Base-by-base conservation (phyloP, 2,888 invertebrate genomes). In the Cerceris rybyensis region DNA sequence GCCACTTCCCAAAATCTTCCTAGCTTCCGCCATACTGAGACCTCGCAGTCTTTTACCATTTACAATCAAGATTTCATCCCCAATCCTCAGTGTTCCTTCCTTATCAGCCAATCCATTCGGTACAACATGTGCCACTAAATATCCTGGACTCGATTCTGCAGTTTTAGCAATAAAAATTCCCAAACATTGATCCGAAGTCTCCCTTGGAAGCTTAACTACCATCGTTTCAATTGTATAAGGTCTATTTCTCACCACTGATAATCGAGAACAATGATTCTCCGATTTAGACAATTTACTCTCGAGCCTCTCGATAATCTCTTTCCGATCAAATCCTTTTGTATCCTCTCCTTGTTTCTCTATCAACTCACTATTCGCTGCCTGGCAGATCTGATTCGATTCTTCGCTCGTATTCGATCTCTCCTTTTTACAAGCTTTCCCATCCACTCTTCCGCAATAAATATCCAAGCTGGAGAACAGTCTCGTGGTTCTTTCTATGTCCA, bases 151-250 rank as follows among this genome's bases (percentile, higher is more conserved):
- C 4, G 89, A 90, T 58, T 91, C 91, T 14, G 94, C 93, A 80
- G 94, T 94, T 92, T 95, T 95, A 5, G 96, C 95, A 75, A 96
- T 96, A 87, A 95, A 95, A 89, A 96, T 96, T 7, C 96, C 96
- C 58, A 96, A 91, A 90, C 95, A 96, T 88, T 96, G 95, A 49
- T 93, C 92, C 5, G 94, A 93, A 74, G 93, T 93, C 72, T 93
- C 93, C 84, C 94, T 94, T 6, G 93, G 90, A 78, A 96, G 93
- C 85, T 94, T 94, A 7, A 95, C 95, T 7, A 93, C 90, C 80
- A 92, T 91, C 43, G 92, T 93, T 71, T 92, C 90, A 9, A 88
- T 90, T 0, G 85, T 84, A 71, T 88, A 90, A 0, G 90, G 75
- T 50, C 82, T 88, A 61, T 86, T 90, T 14, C 88, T 86, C 0